Conservation (phyloP, 1,140 invertebrate genomes). For the Phymastichus coffea region DNA sequence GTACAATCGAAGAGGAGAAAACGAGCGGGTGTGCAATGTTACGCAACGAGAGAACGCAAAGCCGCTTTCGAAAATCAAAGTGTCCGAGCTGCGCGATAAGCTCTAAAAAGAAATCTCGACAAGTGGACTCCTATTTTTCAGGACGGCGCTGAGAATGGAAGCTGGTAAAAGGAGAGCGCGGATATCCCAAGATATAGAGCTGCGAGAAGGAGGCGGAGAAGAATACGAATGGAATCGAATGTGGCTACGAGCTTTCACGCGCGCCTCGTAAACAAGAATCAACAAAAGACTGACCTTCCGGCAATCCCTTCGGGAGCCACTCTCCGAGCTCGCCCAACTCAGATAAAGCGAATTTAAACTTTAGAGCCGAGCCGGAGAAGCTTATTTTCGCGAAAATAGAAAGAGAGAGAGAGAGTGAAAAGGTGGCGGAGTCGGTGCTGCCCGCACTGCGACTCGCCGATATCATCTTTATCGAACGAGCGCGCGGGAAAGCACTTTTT, state of each 20-base stretch:
- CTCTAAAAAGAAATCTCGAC: too few species aligned
- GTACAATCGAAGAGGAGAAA: too few species aligned
- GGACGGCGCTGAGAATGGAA: conserved; percentile 9
- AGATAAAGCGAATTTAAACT: conserved; percentile 56
- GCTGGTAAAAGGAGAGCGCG: conserved; percentile 2
- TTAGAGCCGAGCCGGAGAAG: conserved; percentile 47
- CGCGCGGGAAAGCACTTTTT: neutral
- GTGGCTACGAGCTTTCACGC: conserved; percentile 49
- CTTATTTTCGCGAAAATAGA: conserved; percentile 29
- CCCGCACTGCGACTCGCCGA: conserved; percentile 29
- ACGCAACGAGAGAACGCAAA: neutral
- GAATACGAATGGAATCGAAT: conserved; percentile 41
- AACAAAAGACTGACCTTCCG: conserved; percentile 55
- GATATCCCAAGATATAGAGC: conserved; percentile 32
- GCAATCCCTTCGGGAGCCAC: conserved; percentile 41
- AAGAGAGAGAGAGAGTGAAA: conserved; percentile 18
- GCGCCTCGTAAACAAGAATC: conserved; percentile 51
- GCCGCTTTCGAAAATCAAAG: too few species aligned
- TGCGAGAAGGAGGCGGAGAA: conserved; percentile 23
- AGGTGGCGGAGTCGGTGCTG: conserved; percentile 32
- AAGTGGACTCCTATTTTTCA: conserved; percentile 18
- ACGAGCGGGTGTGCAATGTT: too few species aligned
- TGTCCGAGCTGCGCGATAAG: too few species aligned
- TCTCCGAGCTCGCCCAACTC: conserved; percentile 35
- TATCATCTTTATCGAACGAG: conserved; percentile 40